Evolutionary conservation across 2,113 vertebrate genomes (phyloP), one percentile per base, ranked within the genome.

Genomic region (Mesitornis unicolor): DNA sequence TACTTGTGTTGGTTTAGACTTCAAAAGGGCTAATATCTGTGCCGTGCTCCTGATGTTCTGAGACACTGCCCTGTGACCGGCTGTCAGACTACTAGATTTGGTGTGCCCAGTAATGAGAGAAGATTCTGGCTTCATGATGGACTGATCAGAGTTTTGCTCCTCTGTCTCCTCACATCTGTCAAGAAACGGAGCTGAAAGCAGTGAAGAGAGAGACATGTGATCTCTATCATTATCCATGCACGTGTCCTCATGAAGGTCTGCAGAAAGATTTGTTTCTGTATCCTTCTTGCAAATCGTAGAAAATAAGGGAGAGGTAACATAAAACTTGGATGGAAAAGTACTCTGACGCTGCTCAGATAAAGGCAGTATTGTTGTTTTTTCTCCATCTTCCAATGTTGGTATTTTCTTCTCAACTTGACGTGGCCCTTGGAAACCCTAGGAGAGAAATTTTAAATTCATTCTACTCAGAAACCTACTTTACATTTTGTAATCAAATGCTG

Each of bases 1-100:
- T 9, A 20, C 31, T 25, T 33, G 53, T 12, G 74, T 16, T 54
- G 97, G 84, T 9, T 90, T 89, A 36, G 97, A 67, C 40, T 95
- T 98, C 40, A 98, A 29, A 45, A 98, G 96, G 75, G 98, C 97
- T 67, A 98, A 70, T 80, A 98, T 98, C 86, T 98, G 96, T 65
- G 97, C 97, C 54, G 96, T 98, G 95, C 98, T 98, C 89, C 98
- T 97, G 92, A 97, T 75, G 31, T 90, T 98, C 33, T 96, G 97
- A 35, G 97, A 93, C 79, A 79, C 77, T 33, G 76, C 43, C 36
- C 11, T 2, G 2, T 4, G 47, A 33, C 14, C 61, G 9, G 48
- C 61, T n/a, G 54, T 6, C 42, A 63, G 54, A 53, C 13, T 16
- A 11, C 64, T 16, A 65, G 88, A 38, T 76, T 59, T 47, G 25